phyloP scores from a whole-genome alignment of 1,140 invertebrate genomes.

The Asobara japonica region DNA sequence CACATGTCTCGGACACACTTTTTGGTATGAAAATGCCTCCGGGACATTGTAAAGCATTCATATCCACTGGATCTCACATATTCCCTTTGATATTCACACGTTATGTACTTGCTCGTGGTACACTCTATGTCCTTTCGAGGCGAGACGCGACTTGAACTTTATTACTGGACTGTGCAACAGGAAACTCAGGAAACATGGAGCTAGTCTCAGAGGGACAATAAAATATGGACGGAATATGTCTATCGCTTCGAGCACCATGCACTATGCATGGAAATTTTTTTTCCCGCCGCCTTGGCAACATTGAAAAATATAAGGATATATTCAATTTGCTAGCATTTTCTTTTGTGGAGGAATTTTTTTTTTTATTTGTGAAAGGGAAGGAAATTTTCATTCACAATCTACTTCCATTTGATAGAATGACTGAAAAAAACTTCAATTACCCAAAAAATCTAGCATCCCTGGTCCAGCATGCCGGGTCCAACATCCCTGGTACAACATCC shows the following conservation, averaged over 20 bases:
- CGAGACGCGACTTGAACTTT: conserved; percentile 17
- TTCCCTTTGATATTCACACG: conserved; percentile 63
- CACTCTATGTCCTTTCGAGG: background rate
- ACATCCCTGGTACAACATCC: too few relatives aligned
- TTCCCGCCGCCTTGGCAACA: background rate
- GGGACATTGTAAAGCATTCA: conserved; percentile 53
- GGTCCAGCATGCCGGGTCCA: too few relatives aligned
- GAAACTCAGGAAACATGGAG: conserved; percentile 11
- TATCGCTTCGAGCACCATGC: conserved; percentile 23
- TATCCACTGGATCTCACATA: conserved; percentile 46
- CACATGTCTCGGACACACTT: background rate
- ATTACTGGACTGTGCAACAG: conserved; percentile 16
- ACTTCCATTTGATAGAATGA: too few relatives aligned
- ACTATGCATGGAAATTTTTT: background rate
- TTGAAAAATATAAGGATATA: background rate
- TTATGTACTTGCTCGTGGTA: conserved; percentile 33
- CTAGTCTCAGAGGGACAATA: conserved; percentile 34
- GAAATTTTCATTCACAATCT: too few relatives aligned
- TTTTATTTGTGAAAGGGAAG: too few relatives aligned
- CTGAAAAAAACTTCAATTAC: too few relatives aligned
- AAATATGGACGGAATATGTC: conserved; percentile 34
- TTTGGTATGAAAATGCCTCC: background rate
- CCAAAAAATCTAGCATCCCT: too few relatives aligned
- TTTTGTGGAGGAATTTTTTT: too few relatives aligned
- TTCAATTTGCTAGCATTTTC: too few relatives aligned